phyloP scores from a whole-genome alignment of 2,888 invertebrate species.

The Tipula unca region DNA sequence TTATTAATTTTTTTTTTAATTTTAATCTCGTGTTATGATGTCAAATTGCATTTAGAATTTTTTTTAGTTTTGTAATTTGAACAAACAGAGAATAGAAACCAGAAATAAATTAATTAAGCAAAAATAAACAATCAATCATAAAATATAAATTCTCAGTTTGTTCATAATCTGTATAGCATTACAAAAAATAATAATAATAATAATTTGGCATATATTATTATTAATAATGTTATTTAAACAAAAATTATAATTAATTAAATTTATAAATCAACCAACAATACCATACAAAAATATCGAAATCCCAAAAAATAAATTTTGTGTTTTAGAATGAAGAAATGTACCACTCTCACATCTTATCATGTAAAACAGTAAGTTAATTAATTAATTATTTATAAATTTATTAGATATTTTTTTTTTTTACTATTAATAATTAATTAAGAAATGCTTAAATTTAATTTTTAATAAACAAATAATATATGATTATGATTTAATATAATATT shows the following conservation, averaged over 20 bases:
- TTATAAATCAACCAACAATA: conserved; percentile 14
- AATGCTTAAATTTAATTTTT: neutral
- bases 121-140: neutral
- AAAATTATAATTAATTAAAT: conserved; percentile 1
- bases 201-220: neutral
- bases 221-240: neutral
- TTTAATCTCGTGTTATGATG: neutral
- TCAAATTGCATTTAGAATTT: neutral
- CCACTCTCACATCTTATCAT: conserved; percentile 25
- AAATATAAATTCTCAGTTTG: neutral
- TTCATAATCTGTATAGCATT: neutral
- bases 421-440: conserved; percentile 1
- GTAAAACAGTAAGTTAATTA: conserved; percentile 24
- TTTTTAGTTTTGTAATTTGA: neutral
- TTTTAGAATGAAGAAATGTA: conserved; percentile 25
- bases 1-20: neutral
- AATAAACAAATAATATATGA: neutral
- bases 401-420: conserved; percentile 8
- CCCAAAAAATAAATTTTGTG: conserved; percentile 21
- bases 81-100: conserved; percentile 1
- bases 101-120: neutral
- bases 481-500: neutral
- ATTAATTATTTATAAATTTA: neutral
- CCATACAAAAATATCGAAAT: neutral
- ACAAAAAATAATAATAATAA: neutral